Percentiles rank a stretch among this genome's conserved stretches.
Conservation (phyloP, 30 jellyfish, hydroid and myxozoan genomes). For the Rhopilema esculentum region DNA sequence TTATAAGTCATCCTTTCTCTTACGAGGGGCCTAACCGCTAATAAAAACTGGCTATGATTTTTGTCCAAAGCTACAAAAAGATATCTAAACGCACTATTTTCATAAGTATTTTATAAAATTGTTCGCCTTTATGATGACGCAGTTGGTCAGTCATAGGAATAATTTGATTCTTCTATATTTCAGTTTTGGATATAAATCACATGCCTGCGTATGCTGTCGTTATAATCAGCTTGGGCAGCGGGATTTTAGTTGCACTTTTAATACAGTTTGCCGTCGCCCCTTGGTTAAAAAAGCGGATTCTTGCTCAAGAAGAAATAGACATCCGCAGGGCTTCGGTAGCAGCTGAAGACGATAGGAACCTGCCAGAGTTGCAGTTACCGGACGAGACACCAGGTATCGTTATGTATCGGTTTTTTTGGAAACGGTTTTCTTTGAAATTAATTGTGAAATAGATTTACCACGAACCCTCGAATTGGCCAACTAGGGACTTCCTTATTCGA, state of each 20-base stretch:
- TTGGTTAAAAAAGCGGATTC: slow-evolving; percentile 61
- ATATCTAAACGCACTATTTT: too few species aligned
- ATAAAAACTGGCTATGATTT: too few species aligned
- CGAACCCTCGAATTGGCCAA: too few species aligned
- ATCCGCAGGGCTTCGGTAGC: background rate
- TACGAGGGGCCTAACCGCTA: too few species aligned
- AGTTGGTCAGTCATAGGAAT: background rate
- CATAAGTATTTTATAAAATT: too few species aligned
- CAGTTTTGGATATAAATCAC: slow-evolving; percentile 69
- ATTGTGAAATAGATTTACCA: too few species aligned
- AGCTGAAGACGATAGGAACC: background rate
- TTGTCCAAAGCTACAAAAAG: too few species aligned
- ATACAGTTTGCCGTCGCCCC: slow-evolving; percentile 70
- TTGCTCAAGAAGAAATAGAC: background rate
- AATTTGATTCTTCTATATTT: background rate
- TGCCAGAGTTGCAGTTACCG: slow-evolving; percentile 6
- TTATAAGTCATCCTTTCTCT: too few species aligned
- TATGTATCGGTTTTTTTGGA: background rate
- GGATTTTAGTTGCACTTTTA: slow-evolving; percentile 35
- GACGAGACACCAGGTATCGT: slow-evolving; percentile 24
- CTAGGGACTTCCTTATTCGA: too few species aligned
- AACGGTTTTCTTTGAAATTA: too few species aligned
- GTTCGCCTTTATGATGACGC: too few species aligned
- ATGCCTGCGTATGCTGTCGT: slow-evolving; percentile 54
- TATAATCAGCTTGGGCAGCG: slow-evolving; percentile 70